Evolutionary conservation across 2,113 vertebrate species (phyloP).

Genomic region (Mesoclemmys tuberculata): DNA sequence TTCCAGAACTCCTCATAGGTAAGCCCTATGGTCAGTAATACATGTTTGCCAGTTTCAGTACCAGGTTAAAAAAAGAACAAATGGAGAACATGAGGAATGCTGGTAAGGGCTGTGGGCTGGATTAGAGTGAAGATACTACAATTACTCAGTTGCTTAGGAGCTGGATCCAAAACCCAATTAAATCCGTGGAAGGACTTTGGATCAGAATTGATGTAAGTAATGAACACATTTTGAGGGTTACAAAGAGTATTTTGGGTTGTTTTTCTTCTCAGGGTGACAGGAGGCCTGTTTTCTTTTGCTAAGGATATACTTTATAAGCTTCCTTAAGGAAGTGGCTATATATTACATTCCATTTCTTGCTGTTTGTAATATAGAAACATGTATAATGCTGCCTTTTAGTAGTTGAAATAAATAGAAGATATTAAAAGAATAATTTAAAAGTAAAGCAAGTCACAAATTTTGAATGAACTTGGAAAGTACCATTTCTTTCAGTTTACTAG

Average conservation of each 20-base stretch:
- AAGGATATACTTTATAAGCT: not conserved
- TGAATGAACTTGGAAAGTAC: not conserved
- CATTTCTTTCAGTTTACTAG: not conserved
- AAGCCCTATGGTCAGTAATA: not conserved
- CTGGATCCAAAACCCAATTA: not conserved
- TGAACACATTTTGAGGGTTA: not conserved
- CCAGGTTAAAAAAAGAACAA: not conserved
- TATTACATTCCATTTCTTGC: not conserved
- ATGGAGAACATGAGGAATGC: not conserved
- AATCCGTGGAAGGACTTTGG: not conserved
- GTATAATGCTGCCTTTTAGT: not conserved
- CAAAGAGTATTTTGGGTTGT: not conserved
- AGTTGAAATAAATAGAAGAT: rapidly evolving
- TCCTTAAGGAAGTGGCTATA: not conserved
- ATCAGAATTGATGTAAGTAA: not conserved
- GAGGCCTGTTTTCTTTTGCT: not conserved
- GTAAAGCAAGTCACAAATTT: not conserved
- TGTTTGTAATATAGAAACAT: not conserved
- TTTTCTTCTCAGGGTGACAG: too few species aligned
- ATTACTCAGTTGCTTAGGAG: not conserved
- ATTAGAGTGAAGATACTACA: not conserved
- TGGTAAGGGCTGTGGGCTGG: not conserved
- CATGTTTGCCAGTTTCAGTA: not conserved
- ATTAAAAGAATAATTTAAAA: not conserved
- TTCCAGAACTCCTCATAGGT: not conserved